Conservation (phyloP, 2,888 invertebrate genomes). For the Lamellibrachia columna region DNA sequence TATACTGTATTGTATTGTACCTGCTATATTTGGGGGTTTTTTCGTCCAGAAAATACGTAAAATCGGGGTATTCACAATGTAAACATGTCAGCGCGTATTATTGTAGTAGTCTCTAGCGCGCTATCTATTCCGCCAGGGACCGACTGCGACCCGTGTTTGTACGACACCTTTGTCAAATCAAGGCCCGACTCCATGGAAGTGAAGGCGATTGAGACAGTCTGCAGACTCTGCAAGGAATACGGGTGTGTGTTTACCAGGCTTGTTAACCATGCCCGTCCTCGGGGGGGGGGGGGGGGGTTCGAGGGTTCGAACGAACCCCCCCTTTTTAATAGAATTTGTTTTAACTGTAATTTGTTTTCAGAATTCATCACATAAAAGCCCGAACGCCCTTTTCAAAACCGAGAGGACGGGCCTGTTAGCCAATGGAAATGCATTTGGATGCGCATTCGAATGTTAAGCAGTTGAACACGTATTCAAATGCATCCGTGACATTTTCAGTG, state of each 20-base stretch:
- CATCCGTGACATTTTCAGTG: too few species aligned
- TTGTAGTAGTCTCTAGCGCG: neutral
- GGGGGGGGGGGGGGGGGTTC: too few species aligned
- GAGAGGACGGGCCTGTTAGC: too few species aligned
- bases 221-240: conserved; percentile 44
- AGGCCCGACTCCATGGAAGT: conserved; percentile 45
- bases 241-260: conserved; percentile 36
- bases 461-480: too few species aligned
- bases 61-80: neutral
- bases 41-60: neutral
- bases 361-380: neutral
- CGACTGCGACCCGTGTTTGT: conserved; percentile 32
- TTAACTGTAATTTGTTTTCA: too few species aligned
- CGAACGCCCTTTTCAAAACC: neutral
- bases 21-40: neutral
- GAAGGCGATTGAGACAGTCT: conserved; percentile 45
- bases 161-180: conserved; percentile 43
- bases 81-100: too few species aligned
- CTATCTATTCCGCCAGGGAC: neutral
- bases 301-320: too few species aligned
- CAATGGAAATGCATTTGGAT: too few species aligned
- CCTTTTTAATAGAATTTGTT: too few species aligned
- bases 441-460: too few species aligned
- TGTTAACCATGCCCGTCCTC: neutral
- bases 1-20: too few species aligned